These are phyloP conservation scores for Drosophila gaucha DNA, from an alignment of 2,888 invertebrate genomes.

Conservation along the genomic window DNA sequence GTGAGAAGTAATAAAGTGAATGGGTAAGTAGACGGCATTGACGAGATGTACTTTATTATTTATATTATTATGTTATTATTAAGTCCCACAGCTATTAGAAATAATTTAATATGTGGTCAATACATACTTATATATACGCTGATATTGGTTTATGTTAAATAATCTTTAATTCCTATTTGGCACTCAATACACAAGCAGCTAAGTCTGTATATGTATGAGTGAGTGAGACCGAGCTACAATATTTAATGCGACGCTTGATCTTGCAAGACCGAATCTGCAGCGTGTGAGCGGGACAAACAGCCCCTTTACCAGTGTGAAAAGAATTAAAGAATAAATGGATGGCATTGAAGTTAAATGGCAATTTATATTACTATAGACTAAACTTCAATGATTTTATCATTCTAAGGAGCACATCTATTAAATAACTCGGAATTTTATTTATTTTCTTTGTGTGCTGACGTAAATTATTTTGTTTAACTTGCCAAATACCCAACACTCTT, in stretches of 20 bases:
- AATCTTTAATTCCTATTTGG: background rate
- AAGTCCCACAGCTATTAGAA: background rate
- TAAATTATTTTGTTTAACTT: slow-evolving; percentile 23
- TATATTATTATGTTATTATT: background rate
- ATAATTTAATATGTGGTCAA: background rate
- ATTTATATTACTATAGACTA: slow-evolving; percentile 1
- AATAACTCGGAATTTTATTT: slow-evolving; percentile 2
- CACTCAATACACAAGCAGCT: background rate
- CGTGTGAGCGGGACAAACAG: background rate
- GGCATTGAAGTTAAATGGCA: background rate
- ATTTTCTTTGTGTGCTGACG: slow-evolving; percentile 5
- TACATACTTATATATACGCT: background rate
- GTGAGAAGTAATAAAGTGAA: background rate
- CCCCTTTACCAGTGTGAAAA: too few species aligned
- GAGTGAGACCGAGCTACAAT: background rate
- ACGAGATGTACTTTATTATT: background rate
- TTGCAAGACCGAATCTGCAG: background rate
- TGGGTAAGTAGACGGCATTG: background rate
- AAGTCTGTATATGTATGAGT: background rate
- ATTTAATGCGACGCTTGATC: background rate
- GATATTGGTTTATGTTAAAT: background rate
- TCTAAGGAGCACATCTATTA: slow-evolving; percentile 1
- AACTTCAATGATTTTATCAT: slow-evolving; percentile 9
- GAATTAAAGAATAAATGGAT: background rate
- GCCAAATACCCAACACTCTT: slow-evolving; percentile 8